Conservation (phyloP, 2,113 vertebrate species). For the Pionites leucogaster region DNA sequence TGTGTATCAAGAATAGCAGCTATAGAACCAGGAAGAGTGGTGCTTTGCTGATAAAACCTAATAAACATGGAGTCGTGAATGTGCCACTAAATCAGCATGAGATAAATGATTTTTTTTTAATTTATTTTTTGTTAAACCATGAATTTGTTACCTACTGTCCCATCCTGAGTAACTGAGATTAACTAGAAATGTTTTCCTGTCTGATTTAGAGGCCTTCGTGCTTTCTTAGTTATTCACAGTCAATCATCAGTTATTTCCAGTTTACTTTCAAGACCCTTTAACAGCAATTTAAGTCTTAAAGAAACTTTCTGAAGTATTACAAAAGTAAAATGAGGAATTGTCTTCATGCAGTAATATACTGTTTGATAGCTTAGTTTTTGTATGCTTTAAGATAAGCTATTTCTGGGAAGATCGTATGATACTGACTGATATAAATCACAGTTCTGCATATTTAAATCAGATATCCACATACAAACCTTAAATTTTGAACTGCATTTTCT, state of each 20-base stretch:
- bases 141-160: background rate
- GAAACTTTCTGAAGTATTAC: background rate
- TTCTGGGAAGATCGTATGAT: background rate
- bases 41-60: background rate
- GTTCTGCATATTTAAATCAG: background rate
- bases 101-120: background rate
- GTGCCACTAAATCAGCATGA: background rate
- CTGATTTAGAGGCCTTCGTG: background rate
- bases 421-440: background rate
- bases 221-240: background rate
- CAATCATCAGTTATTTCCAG: fast-evolving
- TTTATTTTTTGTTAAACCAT: background rate
- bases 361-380: background rate
- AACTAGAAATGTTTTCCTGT: background rate
- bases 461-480: background rate
- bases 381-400: background rate
- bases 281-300: background rate
- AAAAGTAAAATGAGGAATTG: background rate
- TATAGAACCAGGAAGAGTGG: background rate
- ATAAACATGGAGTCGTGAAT: background rate
- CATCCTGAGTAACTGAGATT: background rate
- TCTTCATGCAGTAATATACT: background rate
- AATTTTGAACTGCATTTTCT: background rate
- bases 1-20: background rate
- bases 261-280: background rate